Evolutionary conservation across 2,888 invertebrate genomes (phyloP), one percentile per base, ranked within the genome.

Genomic region (Thymelicus lineola): DNA sequence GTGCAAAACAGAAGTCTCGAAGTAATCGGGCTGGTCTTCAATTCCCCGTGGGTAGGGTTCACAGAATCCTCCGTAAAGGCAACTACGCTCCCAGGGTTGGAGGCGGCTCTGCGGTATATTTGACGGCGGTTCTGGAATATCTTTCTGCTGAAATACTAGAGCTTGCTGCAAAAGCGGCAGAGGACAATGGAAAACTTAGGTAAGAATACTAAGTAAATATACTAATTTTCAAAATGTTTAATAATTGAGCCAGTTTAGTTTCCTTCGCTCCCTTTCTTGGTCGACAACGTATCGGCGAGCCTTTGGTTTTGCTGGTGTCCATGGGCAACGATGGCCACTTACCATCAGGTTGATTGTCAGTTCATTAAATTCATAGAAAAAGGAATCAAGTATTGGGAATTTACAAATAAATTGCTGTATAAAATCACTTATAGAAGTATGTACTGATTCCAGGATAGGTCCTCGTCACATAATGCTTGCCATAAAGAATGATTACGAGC

Each of bases 391-490:
- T 5, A 28, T 5, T 28, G 3, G 28, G 4, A 28, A 28, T 28
- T 28, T 28, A 28, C 3, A 5, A 28, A 28, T 28, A 28, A 28
- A 28, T 28, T 2, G 28, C 5, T 28, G 28, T 28, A 28, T 28
- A 28, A 28, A 28, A 28, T 28, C 28, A 28, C 28, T 38, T 36
- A 48, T 12, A 14, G 38, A 35, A 35, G 2, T 57, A 9, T 10
- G 20, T 20, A 53, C 6, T 59, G 38, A 12, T 79, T 81, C 4
- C 72, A 88, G 88, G 76, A 97, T 98, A 80, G 96, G 96, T 70
- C 97, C 97, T 0, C 94, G 97, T 63, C 97, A 97, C 85, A 91
- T 97, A 35, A 96, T 97, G 82, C 82, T 98, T 75, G 97, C 97
- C 35, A 96, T 97, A 73, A 94, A 96, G 15, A 97, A 97, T 85